A percentile compares a stretch with the other conserved stretches of the same genome.
Evolutionary conservation across 2,113 vertebrate genomes (phyloP).

Genomic region (Grammatotria lemairii): DNA sequence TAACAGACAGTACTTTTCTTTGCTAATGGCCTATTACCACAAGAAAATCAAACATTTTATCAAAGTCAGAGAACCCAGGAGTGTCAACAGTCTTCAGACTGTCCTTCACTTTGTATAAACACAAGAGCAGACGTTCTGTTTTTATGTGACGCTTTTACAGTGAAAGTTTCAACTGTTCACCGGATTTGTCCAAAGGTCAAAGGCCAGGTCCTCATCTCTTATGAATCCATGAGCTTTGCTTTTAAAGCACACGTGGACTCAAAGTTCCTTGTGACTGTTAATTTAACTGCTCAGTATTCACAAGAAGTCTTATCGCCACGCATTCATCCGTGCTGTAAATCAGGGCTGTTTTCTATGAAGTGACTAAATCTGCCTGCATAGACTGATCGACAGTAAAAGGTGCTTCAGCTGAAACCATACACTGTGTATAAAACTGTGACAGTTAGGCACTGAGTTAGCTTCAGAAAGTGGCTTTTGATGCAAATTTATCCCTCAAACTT

Average conservation of each 20-base stretch:
- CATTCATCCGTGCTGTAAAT: neutral
- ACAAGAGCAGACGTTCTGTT: neutral
- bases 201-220: neutral
- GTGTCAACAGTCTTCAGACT: neutral
- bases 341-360: neutral
- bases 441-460: neutral
- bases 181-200: neutral
- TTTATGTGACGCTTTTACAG: neutral
- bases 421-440: neutral
- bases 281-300: neutral
- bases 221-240: neutral
- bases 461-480: accelerated
- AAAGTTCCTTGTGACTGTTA: neutral
- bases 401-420: neutral
- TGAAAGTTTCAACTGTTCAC: neutral
- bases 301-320: neutral
- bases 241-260: neutral
- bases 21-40: neutral
- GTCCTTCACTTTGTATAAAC: neutral
- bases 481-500: neutral
- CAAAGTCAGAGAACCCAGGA: neutral
- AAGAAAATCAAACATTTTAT: neutral
- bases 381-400: neutral
- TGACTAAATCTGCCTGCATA: neutral
- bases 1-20: neutral